Base-by-base conservation (phyloP, 2,113 vertebrate genomes). In the Periophthalmodon schlosseri region DNA sequence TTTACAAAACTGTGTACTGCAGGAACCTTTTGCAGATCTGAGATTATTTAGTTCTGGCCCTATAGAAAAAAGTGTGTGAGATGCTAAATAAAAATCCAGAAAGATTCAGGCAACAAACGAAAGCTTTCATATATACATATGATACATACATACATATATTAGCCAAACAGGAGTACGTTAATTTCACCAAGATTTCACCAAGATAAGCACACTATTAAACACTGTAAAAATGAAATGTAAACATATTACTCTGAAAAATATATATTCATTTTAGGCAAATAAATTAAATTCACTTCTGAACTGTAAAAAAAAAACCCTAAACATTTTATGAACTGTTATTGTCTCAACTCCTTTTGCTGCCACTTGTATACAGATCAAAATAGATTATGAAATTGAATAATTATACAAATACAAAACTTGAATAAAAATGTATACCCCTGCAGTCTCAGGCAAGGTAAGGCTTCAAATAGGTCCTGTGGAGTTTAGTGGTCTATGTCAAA, bases 201-300 rank as follows among this genome's bases (percentile, higher is more conserved):
- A 36, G 23, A 5, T 13, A 63, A 34, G 2, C 14, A 60, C 57
- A 24, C 4, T 24, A 60, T 21, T 24, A 2, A 21, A 60, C 60
- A 63, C 24, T 34, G 68, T 84, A 73, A 80, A 85, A 85, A 70
- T 77, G 72, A 94, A 88, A 86, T 83, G 88, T 78, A 92, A 95
- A 95, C 79, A 86, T 87, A 88, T 92, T 92, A 88, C 92, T 93
- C 86, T 90, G 86, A 92, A 92, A 93, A 92, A 93, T 86, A 94
- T 86, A 94, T 92, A 88, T 90, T 89, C 83, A 86, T 78, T 94
- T 82, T 92, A 92, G 94, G 24, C 94, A 96, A 97, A 99, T 99
- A 99, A 99, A 98, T 99, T 97, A 99, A 97, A 95, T 96, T 94
- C 95, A 39, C 6, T 33, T 33, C 28, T 18, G 58, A 61, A 33